Percentiles rank a stretch among this genome's conserved stretches.
Conservation (phyloP, 2,797 vertebrate species). For the Ispidina picta region DNA sequence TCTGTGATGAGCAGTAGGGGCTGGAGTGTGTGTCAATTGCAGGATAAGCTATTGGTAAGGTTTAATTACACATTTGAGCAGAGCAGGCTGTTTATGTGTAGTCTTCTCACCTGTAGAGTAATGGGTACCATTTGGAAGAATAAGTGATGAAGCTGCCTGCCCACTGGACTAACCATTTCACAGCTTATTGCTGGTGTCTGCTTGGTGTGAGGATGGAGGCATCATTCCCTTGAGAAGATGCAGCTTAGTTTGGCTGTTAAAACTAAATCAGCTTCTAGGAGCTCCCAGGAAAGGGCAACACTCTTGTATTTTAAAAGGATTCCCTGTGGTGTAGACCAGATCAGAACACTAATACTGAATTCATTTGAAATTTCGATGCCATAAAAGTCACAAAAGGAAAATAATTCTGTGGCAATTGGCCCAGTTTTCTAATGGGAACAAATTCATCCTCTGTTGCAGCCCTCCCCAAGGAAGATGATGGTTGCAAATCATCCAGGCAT, state of each 20-base stretch:
- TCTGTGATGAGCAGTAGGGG: neutral
- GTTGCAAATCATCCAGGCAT: neutral
- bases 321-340: neutral
- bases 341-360: neutral
- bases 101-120: neutral
- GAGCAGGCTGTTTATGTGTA: conserved; percentile 18
- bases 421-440: neutral
- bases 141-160: neutral
- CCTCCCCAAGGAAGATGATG: neutral
- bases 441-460: neutral
- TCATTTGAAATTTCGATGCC: neutral
- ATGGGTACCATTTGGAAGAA: neutral
- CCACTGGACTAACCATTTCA: neutral
- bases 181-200: neutral
- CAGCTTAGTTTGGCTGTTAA: neutral
- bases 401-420: neutral
- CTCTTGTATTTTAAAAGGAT: neutral
- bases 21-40: neutral
- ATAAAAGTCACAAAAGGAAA: neutral
- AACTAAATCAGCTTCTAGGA: neutral
- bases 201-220: neutral
- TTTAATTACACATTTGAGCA: conserved; percentile 44
- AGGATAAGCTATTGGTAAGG: conserved; percentile 1
- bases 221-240: neutral
- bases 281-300: neutral